Conservation (phyloP, 2,888 invertebrate genomes). For the Cartodere bifasciata region DNA sequence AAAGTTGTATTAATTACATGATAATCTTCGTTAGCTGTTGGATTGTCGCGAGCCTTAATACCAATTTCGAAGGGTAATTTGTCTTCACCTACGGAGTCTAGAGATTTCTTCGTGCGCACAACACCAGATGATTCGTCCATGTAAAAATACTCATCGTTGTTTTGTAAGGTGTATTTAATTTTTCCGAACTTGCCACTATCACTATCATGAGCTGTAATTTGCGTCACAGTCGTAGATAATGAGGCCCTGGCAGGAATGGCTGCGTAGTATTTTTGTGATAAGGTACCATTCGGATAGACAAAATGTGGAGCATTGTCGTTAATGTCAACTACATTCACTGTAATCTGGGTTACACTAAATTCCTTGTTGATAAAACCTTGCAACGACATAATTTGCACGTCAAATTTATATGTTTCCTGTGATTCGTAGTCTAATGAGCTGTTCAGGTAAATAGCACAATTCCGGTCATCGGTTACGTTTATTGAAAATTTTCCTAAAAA, state of each 20-base stretch:
- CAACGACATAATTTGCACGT: conserved; percentile 65
- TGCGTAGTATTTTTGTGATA: conserved; percentile 63
- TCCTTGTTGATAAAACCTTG: conserved; percentile 71
- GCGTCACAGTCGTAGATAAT: conserved; percentile 62
- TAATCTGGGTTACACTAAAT: conserved; percentile 59
- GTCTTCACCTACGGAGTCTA: conserved; percentile 51
- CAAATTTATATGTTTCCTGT: conserved; percentile 56
- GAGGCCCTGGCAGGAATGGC: conserved; percentile 63
- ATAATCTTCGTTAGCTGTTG: conserved; percentile 47
- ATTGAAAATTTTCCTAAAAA: conserved; percentile 55
- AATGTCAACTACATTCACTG: conserved; percentile 71
- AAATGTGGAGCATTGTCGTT: conserved; percentile 86
- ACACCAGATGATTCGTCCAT: conserved; percentile 65
- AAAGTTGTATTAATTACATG: conserved; percentile 51
- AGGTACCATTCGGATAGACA: conserved; percentile 48
- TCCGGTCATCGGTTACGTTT: conserved; percentile 62
- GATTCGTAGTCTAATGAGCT: conserved; percentile 69
- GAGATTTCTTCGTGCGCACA: conserved; percentile 58
- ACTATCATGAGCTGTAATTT: conserved; percentile 74
- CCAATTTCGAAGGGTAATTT: conserved; percentile 61
- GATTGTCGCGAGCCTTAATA: conserved; percentile 63
- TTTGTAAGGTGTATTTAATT: conserved; percentile 49
- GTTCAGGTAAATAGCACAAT: conserved; percentile 68
- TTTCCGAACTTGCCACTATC: conserved; percentile 77
- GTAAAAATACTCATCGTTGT: conserved; percentile 50